phyloP scores from a whole-genome alignment of 2,797 vertebrate genomes.

The Pipistrellus nathusii region DNA sequence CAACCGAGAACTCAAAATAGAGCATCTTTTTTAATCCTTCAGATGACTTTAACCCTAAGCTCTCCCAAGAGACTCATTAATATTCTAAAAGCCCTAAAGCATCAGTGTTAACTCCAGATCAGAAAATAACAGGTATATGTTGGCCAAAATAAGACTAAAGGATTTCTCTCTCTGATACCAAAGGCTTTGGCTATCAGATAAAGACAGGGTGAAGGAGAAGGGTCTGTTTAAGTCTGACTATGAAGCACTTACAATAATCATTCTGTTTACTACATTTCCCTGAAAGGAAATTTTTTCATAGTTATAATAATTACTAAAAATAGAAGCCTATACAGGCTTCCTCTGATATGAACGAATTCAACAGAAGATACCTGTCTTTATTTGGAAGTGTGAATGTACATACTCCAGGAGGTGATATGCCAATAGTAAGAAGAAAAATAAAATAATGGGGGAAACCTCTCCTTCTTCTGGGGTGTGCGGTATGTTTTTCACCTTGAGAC shows the following conservation, averaged over 20 bases:
- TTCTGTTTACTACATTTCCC: conserved; percentile 60
- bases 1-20: conserved; percentile 60
- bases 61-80: conserved; percentile 65
- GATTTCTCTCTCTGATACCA: conserved; percentile 20
- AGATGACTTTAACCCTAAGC: conserved; percentile 28
- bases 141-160: conserved; percentile 31
- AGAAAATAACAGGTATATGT: conserved; percentile 15
- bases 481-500: not conserved
- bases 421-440: conserved; percentile 26
- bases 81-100: conserved; percentile 66
- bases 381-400: conserved; percentile 58
- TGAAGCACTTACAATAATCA: conserved; percentile 21
- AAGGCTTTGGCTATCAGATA: not conserved
- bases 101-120: conserved; percentile 48
- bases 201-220: not conserved
- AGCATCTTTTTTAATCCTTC: conserved; percentile 45
- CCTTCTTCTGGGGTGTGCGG: not conserved
- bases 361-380: conserved; percentile 68
- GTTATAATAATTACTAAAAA: conserved; percentile 71
- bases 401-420: not conserved
- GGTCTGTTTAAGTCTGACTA: not conserved
- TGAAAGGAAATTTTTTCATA: conserved; percentile 65
- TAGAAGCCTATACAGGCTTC: conserved; percentile 58
- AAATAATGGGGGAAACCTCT: not conserved
- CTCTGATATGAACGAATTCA: conserved; percentile 53